A percentile compares a stretch with the other conserved stretches of the same genome.
Conservation (phyloP, 2,888 invertebrate genomes). For the Xestia ashworthii region DNA sequence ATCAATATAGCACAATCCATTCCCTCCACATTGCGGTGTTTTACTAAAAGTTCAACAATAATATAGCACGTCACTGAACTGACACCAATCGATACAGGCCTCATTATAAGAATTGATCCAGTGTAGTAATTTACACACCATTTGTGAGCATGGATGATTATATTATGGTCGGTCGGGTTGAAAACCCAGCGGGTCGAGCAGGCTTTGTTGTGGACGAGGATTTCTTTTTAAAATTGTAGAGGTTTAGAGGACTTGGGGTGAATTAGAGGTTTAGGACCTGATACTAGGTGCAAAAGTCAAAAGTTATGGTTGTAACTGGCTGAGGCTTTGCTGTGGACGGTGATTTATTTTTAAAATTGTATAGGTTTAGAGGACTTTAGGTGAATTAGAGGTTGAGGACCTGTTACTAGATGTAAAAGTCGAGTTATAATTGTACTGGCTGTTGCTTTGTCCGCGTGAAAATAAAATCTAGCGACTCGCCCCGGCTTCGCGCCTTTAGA, state of each 20-base stretch:
- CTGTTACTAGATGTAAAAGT: neutral
- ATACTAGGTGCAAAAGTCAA: neutral
- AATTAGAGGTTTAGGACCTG: neutral
- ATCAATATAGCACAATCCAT: conserved; percentile 9
- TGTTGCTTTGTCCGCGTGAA: too few relatives aligned
- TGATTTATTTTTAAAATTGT: neutral
- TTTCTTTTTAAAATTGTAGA: neutral
- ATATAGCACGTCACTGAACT: conserved; percentile 2
- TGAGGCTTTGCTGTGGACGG: neutral
- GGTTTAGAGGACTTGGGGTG: neutral
- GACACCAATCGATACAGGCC: conserved; percentile 46
- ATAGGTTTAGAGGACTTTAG: neutral
- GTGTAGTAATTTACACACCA: conserved; percentile 46
- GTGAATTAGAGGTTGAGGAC: neutral
- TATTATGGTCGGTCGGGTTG: conserved; percentile 34
- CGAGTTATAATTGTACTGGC: neutral
- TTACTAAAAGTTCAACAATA: conserved; percentile 5
- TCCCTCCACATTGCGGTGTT: conserved; percentile 1
- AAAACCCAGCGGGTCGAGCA: conserved; percentile 30
- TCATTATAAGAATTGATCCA: conserved; percentile 59
- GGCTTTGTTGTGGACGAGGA: neutral
- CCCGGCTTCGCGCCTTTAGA: too few relatives aligned
- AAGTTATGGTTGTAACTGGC: neutral
- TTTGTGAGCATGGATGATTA: conserved; percentile 42
- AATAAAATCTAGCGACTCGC: too few relatives aligned